Base-by-base conservation (phyloP, 2,888 invertebrate genomes). In the Andrena flavipes region DNA sequence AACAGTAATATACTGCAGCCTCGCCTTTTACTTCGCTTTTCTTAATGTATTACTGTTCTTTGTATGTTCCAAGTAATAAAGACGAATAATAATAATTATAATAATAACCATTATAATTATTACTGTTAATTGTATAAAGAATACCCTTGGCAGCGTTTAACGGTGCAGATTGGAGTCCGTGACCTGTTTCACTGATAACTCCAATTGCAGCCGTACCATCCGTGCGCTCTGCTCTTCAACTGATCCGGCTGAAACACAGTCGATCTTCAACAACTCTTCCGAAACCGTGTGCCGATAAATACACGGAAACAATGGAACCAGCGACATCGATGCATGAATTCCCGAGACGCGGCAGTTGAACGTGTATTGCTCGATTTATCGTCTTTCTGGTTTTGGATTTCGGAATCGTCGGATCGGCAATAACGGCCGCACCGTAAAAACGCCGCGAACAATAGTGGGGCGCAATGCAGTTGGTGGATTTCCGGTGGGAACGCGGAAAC, bases 381-480 rank as follows among this genome's bases (percentile, higher is more conserved):
- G 67, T 67, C 70, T 80, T 80, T 69, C 48, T 59, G 48, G 69
- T 35, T 62, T 30, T 29, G 59, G 70, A 76, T 76, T 76, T 80
- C 33, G 63, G 69, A 63, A 76, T 48, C 69, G 62, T 6, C 51
- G 35, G 10, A 64, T 48, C 63, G 64, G 49, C 70, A 68, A 81
- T 79, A 73, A 78, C 68, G 33, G 51, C 20, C n/a, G 16, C 51
- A 48, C 73, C 68, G 69, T 81, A 81, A 81, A 81, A 81, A 81
- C 69, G 63, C 73, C 63, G 48, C 10, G 49, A 79, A 81, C 81
- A 73, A 81, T 81, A 72, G 59, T 5, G 26, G 59, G 35, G 62
- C 49, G 69, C 73, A 56, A 68, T 60, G 56, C 29, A 59, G 79
- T 68, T 60, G 76, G 60, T 59, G 35, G 59, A 76, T 65, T 77